These are phyloP conservation scores for Hipparchia sbordonii DNA, from an alignment of 2,888 invertebrate species.

Conservation along the genomic window DNA sequence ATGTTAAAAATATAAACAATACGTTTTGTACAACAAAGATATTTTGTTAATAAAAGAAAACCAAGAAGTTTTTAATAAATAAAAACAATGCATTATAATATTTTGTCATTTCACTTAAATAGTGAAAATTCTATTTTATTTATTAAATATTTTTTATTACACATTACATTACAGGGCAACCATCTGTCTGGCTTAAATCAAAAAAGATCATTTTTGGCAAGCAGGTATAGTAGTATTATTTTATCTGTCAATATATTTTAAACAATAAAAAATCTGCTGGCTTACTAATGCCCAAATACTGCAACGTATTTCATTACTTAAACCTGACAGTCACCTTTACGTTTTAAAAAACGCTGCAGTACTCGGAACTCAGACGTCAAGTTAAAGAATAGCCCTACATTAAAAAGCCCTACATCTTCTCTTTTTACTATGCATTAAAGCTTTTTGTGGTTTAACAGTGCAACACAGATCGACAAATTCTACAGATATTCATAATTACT, in stretches of 20 bases:
- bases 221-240: background rate
- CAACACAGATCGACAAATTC: background rate
- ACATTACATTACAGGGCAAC: background rate
- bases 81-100: background rate
- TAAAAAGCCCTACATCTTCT: no score
- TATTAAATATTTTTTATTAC: background rate
- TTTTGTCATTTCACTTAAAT: slow-evolving; percentile 9
- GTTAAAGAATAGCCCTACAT: no score
- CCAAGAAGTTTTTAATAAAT: background rate
- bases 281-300: no score
- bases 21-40: background rate
- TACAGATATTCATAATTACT: background rate
- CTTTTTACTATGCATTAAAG: background rate
- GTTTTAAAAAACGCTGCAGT: no score
- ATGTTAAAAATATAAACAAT: background rate
- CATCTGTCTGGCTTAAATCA: background rate
- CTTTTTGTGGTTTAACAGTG: background rate
- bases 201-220: background rate
- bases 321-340: no score
- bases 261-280: no score
- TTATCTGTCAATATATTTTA: slow-evolving; percentile 1
- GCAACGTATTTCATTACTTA: no score
- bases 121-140: background rate
- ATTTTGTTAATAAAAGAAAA: background rate
- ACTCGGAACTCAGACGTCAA: no score